phyloP scores from a whole-genome alignment of 1,140 invertebrate genomes.

The Bombus polaris region DNA sequence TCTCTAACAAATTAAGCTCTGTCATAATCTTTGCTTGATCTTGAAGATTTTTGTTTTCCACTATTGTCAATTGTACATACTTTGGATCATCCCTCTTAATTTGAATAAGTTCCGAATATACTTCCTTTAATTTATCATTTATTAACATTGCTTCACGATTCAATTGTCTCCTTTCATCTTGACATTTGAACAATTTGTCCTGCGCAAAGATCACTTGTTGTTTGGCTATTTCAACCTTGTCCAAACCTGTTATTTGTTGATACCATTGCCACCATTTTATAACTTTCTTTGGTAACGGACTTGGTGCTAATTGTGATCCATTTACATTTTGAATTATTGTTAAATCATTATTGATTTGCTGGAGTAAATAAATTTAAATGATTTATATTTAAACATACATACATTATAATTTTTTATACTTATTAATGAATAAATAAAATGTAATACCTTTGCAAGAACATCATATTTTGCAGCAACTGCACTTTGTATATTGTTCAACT shows the following conservation, averaged over 20 bases:
- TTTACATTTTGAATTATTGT: conserved; percentile 75
- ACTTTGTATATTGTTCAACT: conserved; percentile 69
- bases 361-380: conserved; percentile 22
- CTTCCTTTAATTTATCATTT: conserved; percentile 76
- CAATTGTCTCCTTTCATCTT: conserved; percentile 71
- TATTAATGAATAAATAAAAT: not conserved
- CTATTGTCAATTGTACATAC: conserved; percentile 78
- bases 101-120: conserved; percentile 77
- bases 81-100: conserved; percentile 78
- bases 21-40: conserved; percentile 72
- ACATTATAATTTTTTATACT: not conserved
- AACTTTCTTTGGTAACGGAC: conserved; percentile 72
- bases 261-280: conserved; percentile 79
- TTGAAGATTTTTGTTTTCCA: conserved; percentile 77
- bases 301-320: conserved; percentile 59
- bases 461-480: conserved; percentile 70
- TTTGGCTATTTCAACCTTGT: conserved; percentile 75
- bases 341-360: conserved; percentile 72
- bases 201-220: conserved; percentile 75
- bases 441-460: conserved; percentile 72
- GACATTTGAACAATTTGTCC: conserved; percentile 77
- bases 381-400: not conserved
- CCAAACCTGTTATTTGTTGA: conserved; percentile 76
- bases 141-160: conserved; percentile 63
- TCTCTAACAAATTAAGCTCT: conserved; percentile 72